phyloP scores from a whole-genome alignment of 2,113 vertebrate species.

The Pseudorasbora parva region DNA sequence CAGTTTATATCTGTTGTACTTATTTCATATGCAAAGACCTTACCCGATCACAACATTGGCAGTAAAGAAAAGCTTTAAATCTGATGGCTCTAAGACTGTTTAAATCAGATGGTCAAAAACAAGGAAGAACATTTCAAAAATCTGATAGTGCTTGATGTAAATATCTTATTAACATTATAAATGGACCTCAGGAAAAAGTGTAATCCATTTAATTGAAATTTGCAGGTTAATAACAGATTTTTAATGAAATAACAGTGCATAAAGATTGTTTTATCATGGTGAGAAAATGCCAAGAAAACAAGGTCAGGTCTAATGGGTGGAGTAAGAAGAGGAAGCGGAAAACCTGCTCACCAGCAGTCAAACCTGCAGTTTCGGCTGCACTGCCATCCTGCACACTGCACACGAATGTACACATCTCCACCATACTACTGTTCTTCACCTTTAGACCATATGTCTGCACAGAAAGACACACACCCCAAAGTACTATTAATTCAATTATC shows the following conservation, averaged over 20 bases:
- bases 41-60: background rate
- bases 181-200: background rate
- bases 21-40: no score
- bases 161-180: background rate
- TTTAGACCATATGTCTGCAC: conserved; percentile 83
- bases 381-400: conserved; percentile 85
- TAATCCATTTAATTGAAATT: background rate
- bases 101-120: background rate
- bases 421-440: conserved; percentile 66
- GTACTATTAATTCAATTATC: no score
- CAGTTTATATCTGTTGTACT: no score
- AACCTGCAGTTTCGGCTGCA: conserved; percentile 84
- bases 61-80: background rate
- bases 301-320: conserved; percentile 21
- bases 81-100: background rate
- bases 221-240: background rate
- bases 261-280: background rate
- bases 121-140: background rate
- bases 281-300: background rate
- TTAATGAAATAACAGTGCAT: background rate
- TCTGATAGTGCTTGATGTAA: background rate
- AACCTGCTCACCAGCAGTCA: conserved; percentile 81
- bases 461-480: background rate
- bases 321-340: conserved; percentile 36
- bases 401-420: conserved; percentile 84